phyloP scores from a whole-genome alignment of 92 coral and sea anemone genomes.

The Micromussa lordhowensis region DNA sequence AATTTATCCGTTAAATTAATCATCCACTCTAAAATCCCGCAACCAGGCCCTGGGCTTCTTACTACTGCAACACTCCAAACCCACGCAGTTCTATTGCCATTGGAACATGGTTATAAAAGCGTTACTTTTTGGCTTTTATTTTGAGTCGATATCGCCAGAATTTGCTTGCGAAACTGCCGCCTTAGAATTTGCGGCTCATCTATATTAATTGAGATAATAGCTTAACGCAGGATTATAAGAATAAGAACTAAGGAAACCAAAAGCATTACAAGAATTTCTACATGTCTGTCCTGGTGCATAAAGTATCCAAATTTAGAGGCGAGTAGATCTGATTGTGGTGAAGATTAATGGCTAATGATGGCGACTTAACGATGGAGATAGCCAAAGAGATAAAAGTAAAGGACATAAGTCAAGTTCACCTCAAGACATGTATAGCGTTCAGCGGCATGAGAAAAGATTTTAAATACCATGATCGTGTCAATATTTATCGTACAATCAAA shows the following conservation, averaged over 20 bases:
- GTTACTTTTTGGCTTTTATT: background rate
- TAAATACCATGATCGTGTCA: background rate
- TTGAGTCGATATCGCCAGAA: background rate
- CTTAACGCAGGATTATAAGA: background rate
- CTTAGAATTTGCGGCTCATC: background rate
- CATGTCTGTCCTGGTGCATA: background rate
- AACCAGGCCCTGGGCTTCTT: background rate
- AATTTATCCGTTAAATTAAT: background rate
- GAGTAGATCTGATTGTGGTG: background rate
- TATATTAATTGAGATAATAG: background rate
- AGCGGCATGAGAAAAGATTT: background rate
- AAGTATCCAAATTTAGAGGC: background rate
- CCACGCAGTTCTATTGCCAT: background rate
- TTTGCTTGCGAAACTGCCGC: background rate
- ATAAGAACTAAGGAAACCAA: background rate
- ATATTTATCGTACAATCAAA: slow-evolving; percentile 3
- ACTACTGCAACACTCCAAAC: background rate
- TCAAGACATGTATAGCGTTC: background rate
- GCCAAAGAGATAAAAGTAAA: background rate
- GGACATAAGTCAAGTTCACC: background rate
- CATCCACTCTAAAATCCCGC: background rate
- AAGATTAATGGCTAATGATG: background rate
- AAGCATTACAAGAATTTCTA: background rate
- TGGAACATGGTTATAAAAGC: background rate
- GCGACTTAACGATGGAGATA: background rate